Evolutionary conservation across 2,797 vertebrate species (phyloP).

Genomic region (Petrocephalus schoutedeni): DNA sequence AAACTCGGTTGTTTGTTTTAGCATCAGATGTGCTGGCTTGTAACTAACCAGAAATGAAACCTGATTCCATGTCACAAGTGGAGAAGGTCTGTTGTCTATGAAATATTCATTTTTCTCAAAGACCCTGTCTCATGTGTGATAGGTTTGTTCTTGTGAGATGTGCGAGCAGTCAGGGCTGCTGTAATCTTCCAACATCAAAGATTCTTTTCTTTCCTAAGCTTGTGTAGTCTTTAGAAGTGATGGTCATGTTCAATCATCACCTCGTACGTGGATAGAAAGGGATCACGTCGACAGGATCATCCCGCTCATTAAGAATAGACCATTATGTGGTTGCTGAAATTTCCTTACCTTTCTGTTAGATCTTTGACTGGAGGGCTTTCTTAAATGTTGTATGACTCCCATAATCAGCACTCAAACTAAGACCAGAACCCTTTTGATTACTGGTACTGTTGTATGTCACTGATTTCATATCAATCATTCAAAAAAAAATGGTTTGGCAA

Average conservation of each 20-base stretch:
- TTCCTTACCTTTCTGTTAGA: neutral
- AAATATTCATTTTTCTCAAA: conserved; percentile 48
- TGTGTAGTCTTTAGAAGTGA: conserved; percentile 54
- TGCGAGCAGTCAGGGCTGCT: conserved; percentile 42
- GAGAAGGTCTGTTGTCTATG: conserved; percentile 43
- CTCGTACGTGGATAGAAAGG: conserved; percentile 50
- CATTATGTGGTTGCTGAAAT: conserved; percentile 24
- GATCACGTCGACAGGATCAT: conserved; percentile 47
- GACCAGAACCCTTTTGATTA: neutral
- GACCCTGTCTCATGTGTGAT: conserved; percentile 57
- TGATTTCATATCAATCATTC: neutral
- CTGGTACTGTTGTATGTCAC: neutral
- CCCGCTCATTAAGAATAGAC: conserved; percentile 50
- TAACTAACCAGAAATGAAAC: neutral
- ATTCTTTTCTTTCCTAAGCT: conserved; percentile 53
- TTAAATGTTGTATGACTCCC: neutral
- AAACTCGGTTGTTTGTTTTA: neutral
- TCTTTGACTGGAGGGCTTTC: neutral
- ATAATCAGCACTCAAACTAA: conserved; percentile 23
- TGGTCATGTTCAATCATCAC: conserved; percentile 58
- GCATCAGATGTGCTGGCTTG: neutral
- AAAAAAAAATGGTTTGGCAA: neutral
- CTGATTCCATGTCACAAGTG: neutral
- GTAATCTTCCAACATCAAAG: conserved; percentile 64
- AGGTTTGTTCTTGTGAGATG: conserved; percentile 53